Base-by-base conservation (phyloP, 2,888 invertebrate species). In the Cephalotes varians region DNA sequence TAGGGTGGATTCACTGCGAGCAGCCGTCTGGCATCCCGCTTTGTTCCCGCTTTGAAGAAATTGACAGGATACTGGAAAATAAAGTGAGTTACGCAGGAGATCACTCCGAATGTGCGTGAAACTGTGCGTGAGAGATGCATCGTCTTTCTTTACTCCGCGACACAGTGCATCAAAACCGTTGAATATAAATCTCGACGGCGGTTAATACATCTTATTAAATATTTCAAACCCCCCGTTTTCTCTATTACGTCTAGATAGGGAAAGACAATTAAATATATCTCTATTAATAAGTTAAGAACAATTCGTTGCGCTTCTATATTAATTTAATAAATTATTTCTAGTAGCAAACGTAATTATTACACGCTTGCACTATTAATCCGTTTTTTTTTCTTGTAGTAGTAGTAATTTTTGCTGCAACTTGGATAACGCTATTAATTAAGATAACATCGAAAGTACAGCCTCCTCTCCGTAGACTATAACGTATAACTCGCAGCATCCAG, bases 1-100 rank as follows among this genome's bases (percentile, higher is more conserved):
- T 82, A 79, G 40, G 58, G 21, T 40, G 40, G 60, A 82, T 79
- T 79, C 56, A 60, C 60, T 58, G 58, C 31, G 51, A 82, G 67
- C 77, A 64, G 49, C 37, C 44, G 47, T 15, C 73, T 44, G 56
- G 34, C 31, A 37, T 2, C 25, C 21, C 21, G 44, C 51, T 77
- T 49, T 47, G 56, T 31, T 31, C 25, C n/a, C 54, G 31, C 40
- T 67, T 21, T 47, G 44, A 72, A 54, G 31, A 79, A 79, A 56
- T 31, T 56, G 31, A 77, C 44, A 56, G 44, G 28, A 25, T 67
- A 40, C 21, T 9, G 71, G 28, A 12, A 31, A 44, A 71, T 56
- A 31, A n/a, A 77, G 44, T 31, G 21, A 44, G 71, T 77, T 77
- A 56, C n/a, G 12, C 21, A 21, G 9, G 40, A 56, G 25, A 71